Conservation (phyloP, 2,797 vertebrate genomes). For the Naso thynnoides region DNA sequence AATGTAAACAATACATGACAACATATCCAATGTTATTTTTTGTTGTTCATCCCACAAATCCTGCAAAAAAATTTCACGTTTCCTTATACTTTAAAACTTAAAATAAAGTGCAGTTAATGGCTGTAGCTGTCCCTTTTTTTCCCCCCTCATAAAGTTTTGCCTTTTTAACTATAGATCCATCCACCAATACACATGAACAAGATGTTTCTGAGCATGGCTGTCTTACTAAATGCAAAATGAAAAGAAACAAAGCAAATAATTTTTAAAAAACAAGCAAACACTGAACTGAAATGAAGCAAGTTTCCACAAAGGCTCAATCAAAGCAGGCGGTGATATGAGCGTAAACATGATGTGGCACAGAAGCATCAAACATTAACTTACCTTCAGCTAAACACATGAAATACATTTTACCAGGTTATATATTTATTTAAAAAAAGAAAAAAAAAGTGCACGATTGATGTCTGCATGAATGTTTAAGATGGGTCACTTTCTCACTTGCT, state of each 20-base stretch:
- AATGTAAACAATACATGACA: slow-evolving; percentile 72
- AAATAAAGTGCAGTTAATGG: slow-evolving; percentile 70
- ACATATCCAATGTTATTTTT: slow-evolving; percentile 39
- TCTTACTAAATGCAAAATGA: slow-evolving; percentile 69
- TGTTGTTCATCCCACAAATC: slow-evolving; percentile 15
- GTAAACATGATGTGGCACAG: slow-evolving; percentile 34
- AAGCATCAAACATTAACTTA: slow-evolving; percentile 67
- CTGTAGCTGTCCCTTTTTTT: slow-evolving; percentile 65
- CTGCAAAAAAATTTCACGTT: slow-evolving; percentile 33
- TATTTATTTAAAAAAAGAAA: slow-evolving; percentile 11
- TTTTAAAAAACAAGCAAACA: neutral
- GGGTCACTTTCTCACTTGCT: slow-evolving; percentile 31
- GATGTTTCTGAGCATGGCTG: slow-evolving; percentile 87
- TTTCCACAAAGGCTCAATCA: slow-evolving; percentile 20
- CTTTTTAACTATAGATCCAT: slow-evolving; percentile 51
- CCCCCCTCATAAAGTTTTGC: slow-evolving; percentile 28
- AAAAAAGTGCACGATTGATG: slow-evolving; percentile 11
- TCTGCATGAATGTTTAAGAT: slow-evolving; percentile 25
- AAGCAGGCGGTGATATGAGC: slow-evolving; percentile 63
- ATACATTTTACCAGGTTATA: slow-evolving; percentile 4
- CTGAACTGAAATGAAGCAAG: slow-evolving; percentile 14
- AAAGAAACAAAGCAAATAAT: slow-evolving; percentile 32
- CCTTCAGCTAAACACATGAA: slow-evolving; percentile 68
- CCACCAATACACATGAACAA: slow-evolving; percentile 84
- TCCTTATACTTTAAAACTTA: slow-evolving; percentile 44